Evolutionary conservation across 2,113 vertebrate genomes (phyloP), one percentile per base, ranked within the genome.

Genomic region (Neodon shergylaensis): DNA sequence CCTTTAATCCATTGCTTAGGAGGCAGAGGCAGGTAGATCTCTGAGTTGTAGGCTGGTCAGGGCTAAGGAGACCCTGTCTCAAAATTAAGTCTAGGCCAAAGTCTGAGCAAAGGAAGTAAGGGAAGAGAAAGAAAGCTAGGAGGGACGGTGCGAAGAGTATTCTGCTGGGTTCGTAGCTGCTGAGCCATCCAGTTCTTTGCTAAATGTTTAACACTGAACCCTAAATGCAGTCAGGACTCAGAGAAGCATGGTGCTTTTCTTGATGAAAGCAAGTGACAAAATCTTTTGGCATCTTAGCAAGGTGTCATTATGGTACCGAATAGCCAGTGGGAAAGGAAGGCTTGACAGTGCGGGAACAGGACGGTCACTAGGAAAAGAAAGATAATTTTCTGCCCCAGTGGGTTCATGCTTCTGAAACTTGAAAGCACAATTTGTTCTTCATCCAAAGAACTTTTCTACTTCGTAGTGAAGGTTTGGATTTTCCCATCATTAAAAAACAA

Each of bases 271-370:
- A 68, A 96, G 47, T 39, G 47, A 28, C 4, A 17, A 74, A 65
- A 44, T 44, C 54, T 85, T n/a, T 44, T 72, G 63, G 93, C 88
- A 63, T 95, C 88, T 84, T 21, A 70, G n/a, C 58, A 92, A 91
- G 63, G 93, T 44, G 65, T 91, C 72, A 17, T 66, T n/a, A 31
- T n/a, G 54, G 70, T 52, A 36, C 61, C 12, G 0, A 87, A 83
- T 5, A 78, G 24, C 88, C 16, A 16, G 52, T 16, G 31, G 66
- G 77, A 44, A 81, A 83, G 79, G 36, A 72, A 82, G 81, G 63
- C 39, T 14, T 58, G 81, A 58, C 52, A 47, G 42, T 7, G 78
- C 19, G 28, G 7, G 58, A 66, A 22, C 3, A 81, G 79, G 33
- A 36, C 8, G 8, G 42, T 77, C 26, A 19, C 3, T 47, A 52